Evolutionary conservation across 2,888 invertebrate species (phyloP).

Genomic region (Agonopterix alstromeriana): DNA sequence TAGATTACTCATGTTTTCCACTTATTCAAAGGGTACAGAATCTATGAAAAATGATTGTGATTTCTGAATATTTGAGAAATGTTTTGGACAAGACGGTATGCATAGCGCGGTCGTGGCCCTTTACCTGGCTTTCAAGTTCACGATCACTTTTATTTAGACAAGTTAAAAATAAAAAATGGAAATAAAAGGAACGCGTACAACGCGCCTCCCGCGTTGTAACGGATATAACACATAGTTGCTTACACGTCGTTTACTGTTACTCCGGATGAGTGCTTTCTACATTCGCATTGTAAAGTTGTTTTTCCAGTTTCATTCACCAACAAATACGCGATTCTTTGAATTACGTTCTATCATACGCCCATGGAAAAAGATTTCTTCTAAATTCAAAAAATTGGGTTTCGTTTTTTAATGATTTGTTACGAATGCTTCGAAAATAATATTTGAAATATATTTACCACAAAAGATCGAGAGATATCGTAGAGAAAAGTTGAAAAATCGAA

Average conservation of each 20-base stretch:
- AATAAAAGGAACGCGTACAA: not conserved
- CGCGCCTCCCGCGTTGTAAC: conserved; percentile 44
- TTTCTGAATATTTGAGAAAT: no score
- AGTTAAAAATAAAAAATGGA: conserved; percentile 1
- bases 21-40: no score
- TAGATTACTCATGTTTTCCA: no score
- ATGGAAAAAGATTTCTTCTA: conserved; percentile 10
- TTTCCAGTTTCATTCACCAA: conserved; percentile 44
- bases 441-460: conserved; percentile 4
- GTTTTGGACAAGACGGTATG: no score
- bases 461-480: conserved; percentile 2
- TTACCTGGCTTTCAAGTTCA: conserved; percentile 22
- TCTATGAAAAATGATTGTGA: no score
- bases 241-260: conserved; percentile 38
- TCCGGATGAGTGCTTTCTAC: conserved; percentile 25
- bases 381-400: not conserved
- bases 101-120: not conserved
- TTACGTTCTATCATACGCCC: conserved; percentile 7
- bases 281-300: conserved; percentile 36
- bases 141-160: conserved; percentile 8
- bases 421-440: not conserved
- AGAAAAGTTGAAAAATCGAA: conserved; percentile 11
- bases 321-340: conserved; percentile 23
- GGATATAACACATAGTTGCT: conserved; percentile 44
- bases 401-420: not conserved